Evolutionary conservation across 2,113 vertebrate genomes (phyloP).

Genomic region (Chloroceryle aenea): DNA sequence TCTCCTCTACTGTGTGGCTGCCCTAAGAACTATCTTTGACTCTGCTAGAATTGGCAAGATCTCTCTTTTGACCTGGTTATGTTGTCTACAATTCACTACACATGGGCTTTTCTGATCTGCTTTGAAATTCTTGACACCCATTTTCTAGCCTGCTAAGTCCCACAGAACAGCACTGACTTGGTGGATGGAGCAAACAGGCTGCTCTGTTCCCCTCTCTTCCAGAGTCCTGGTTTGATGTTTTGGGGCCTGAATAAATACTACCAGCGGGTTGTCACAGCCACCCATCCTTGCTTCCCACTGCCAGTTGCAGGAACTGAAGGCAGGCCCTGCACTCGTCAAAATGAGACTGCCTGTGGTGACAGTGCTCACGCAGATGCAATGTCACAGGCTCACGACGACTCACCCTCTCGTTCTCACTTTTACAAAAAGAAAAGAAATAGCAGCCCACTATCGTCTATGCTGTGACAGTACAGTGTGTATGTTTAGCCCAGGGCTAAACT

Average conservation of each 20-base stretch:
- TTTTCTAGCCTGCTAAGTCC: neutral
- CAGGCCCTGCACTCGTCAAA: fast-evolving
- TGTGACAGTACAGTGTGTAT: neutral
- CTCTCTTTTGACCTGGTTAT: neutral
- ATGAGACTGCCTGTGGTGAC: neutral
- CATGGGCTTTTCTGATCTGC: neutral
- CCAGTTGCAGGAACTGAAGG: neutral
- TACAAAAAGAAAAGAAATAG: neutral
- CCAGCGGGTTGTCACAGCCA: neutral
- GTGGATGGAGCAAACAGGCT: neutral
- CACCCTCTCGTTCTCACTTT: neutral
- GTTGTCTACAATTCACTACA: neutral
- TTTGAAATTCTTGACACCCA: neutral
- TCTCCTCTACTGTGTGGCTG: neutral
- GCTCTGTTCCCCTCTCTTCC: neutral
- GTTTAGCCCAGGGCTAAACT: too few species aligned
- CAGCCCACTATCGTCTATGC: neutral
- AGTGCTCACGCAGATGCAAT: neutral
- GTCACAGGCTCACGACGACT: neutral
- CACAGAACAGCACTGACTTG: neutral
- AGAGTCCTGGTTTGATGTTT: neutral
- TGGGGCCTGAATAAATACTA: neutral
- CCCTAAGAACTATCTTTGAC: neutral
- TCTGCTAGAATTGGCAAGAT: neutral
- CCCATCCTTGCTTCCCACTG: neutral